Evolutionary conservation across 2,888 invertebrate species (phyloP).

Genomic region (Folsomia candida): DNA sequence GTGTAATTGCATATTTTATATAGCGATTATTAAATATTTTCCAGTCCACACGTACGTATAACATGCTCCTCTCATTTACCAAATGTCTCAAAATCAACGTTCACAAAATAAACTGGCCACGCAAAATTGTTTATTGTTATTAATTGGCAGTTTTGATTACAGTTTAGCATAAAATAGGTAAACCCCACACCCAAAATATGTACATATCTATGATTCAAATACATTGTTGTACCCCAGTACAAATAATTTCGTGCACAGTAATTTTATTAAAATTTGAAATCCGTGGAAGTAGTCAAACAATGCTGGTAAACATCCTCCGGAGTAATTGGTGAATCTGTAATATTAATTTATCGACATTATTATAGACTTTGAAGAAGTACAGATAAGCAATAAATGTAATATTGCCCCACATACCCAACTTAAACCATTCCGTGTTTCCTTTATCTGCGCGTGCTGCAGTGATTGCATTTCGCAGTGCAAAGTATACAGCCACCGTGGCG

Average conservation of each 20-base stretch:
- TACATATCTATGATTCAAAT: too few relatives aligned
- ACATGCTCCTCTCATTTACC: too few relatives aligned
- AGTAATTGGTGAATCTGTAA: conserved; percentile 43
- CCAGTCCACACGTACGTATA: too few relatives aligned
- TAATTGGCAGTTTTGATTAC: too few relatives aligned
- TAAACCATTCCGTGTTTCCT: conserved; percentile 62
- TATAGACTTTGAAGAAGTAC: background rate
- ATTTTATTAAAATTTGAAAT: background rate
- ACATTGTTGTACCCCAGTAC: too few relatives aligned
- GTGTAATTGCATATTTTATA: background rate
- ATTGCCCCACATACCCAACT: conserved; percentile 58
- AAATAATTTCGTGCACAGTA: too few relatives aligned
- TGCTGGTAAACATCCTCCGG: conserved; percentile 37
- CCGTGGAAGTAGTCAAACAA: conserved; percentile 13
- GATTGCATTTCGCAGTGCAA: conserved; percentile 69
- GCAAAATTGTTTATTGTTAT: too few relatives aligned
- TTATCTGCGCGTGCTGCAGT: conserved; percentile 67
- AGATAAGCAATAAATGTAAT: background rate
- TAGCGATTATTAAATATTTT: too few relatives aligned
- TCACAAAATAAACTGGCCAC: too few relatives aligned
- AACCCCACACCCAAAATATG: too few relatives aligned
- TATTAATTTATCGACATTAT: background rate
- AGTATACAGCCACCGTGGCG: conserved; percentile 57
- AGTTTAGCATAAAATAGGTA: too few relatives aligned
- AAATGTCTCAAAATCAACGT: too few relatives aligned